These are phyloP conservation scores for Euschistus heros DNA, from an alignment of 1,140 invertebrate species.

Conservation along the genomic window DNA sequence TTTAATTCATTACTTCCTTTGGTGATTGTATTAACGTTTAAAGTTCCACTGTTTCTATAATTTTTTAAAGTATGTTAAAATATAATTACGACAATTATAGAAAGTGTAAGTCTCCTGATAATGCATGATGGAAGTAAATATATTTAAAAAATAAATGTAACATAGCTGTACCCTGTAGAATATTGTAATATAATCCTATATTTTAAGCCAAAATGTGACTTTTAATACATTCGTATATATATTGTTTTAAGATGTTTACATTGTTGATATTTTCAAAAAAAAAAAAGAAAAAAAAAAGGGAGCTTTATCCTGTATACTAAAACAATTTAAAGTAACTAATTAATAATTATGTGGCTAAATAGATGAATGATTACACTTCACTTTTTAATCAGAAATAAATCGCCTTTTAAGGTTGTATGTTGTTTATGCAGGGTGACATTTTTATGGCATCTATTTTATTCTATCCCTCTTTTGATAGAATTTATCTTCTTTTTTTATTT, in stretches of 20 bases:
- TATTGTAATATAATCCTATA: conserved; percentile 23
- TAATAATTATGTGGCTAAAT: conserved; percentile 18
- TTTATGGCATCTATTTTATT: not conserved
- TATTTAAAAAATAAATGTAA: conserved; percentile 14
- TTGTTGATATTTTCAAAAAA: conserved; percentile 20
- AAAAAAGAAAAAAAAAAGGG: not conserved
- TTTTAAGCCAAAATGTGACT: conserved; percentile 22
- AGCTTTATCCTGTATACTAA: conserved; percentile 20
- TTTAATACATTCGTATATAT: conserved; percentile 17
- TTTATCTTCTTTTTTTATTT: not conserved
- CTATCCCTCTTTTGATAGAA: not conserved
- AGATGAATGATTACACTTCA: conserved; percentile 3
- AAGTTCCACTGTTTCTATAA: conserved; percentile 10
- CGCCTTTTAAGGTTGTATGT: conserved; percentile 22
- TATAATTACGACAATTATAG: conserved; percentile 12
- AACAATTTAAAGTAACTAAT: conserved; percentile 19
- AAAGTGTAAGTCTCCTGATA: conserved; percentile 14
- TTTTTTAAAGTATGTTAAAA: conserved; percentile 6
- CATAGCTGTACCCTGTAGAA: conserved; percentile 22
- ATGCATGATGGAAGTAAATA: conserved; percentile 14
- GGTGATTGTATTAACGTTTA: conserved; percentile 4
- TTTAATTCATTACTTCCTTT: conserved; percentile 1
- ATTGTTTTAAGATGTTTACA: conserved; percentile 22
- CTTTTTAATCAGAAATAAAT: conserved; percentile 3
- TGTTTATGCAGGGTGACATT: conserved; percentile 11